Evolutionary conservation across 2,113 vertebrate species (phyloP), one percentile per base, ranked within the genome.

Genomic region (Todiramphus saurophagus): DNA sequence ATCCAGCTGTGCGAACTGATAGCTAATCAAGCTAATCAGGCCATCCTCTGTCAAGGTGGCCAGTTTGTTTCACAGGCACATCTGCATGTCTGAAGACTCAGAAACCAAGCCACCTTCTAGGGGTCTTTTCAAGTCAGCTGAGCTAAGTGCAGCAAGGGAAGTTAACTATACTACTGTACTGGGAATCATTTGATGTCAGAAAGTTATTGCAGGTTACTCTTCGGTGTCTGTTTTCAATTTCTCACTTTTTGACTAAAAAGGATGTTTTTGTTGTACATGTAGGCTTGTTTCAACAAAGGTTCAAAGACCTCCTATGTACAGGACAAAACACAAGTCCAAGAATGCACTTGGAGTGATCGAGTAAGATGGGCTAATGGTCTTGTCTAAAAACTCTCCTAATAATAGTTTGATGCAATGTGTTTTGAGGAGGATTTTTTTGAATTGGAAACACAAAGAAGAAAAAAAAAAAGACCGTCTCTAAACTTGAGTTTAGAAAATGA

Each of bases 291-390:
- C 87, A 87, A 84, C 87, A 93, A 87, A 92, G 58, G 81, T 97
- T 97, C 83, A 92, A 90, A 96, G 93, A 93, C 77, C 83, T 90
- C 60, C 80, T 79, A n/a, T 78, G 89, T 91, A 60, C 80, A 84
- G 87, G 91, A 87, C 93, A 79, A 94, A 97, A 82, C 81, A 75
- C 20, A 51, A 92, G 53, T n/a, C 77, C 70, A 89, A n/a, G 89
- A 91, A 91, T 76, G 83, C 27, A 5, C 53, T 89, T 73, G 48
- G 23, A 72, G 55, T 43, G 73, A 72, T 67, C 1, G 13, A 90
- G n/a, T 66, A 66, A 69, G 35, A 28, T 80, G 67, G 82, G 53
- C 66, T 94, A 55, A 41, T 67, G 39, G 14, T 92, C 75, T 90
- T 72, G 56, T 72, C 56, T 84, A 46, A 50, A 30, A 93, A 67